These are phyloP conservation scores for Tenodera sinensis DNA, from an alignment of 2,888 invertebrate genomes.

Conservation along the genomic window DNA sequence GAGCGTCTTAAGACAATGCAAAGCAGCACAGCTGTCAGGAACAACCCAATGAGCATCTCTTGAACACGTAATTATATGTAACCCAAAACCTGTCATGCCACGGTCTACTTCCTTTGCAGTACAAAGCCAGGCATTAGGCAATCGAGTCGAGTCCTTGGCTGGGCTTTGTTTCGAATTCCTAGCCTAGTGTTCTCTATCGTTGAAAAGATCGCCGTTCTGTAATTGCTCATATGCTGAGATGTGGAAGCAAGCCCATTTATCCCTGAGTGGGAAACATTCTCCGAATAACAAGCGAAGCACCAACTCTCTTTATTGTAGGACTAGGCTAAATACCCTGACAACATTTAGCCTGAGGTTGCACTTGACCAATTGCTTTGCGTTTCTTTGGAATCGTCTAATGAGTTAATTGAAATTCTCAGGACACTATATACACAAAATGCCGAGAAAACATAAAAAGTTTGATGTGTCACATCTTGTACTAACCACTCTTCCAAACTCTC, in stretches of 20 bases:
- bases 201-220: background rate
- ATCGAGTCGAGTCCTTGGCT: background rate
- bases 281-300: too few species aligned
- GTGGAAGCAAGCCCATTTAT: background rate
- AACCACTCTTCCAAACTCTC: too few species aligned
- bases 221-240: background rate
- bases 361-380: too few species aligned
- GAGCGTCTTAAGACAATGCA: background rate
- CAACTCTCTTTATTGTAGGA: too few species aligned
- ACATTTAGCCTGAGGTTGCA: too few species aligned
- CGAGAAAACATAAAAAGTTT: too few species aligned
- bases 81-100: background rate
- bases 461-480: too few species aligned
- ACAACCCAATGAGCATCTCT: background rate
- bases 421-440: too few species aligned
- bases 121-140: background rate
- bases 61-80: background rate
- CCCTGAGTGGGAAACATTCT: too few species aligned
- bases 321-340: too few species aligned
- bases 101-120: background rate
- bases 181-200: background rate
- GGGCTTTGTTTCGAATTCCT: background rate
- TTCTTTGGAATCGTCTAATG: too few species aligned
- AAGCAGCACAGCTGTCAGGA: background rate
- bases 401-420: too few species aligned